phyloP scores from a whole-genome alignment of 1,140 invertebrate genomes.

The Procambarus clarkii region DNA sequence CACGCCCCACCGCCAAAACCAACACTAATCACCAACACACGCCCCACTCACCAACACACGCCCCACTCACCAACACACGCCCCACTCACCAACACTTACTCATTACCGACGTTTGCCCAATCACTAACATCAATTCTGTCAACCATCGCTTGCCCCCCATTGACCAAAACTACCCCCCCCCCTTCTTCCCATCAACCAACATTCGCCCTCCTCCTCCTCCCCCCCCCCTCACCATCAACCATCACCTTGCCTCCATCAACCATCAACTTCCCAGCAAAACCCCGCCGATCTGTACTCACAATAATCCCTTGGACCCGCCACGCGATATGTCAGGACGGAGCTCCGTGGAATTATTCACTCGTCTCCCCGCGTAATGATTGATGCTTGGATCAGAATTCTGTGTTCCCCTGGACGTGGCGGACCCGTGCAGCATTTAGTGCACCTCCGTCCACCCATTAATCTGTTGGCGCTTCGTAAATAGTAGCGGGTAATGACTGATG shows the following conservation, averaged over 20 bases:
- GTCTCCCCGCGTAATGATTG: constrained; percentile 40
- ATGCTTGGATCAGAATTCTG: constrained; percentile 25
- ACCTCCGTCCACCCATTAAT: constrained; percentile 16
- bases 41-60: too few species aligned
- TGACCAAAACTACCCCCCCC: too few species aligned
- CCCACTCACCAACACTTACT: too few species aligned
- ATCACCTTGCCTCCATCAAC: neutral
- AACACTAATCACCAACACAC: too few species aligned
- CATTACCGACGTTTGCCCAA: too few species aligned
- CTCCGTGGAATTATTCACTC: constrained; percentile 46
- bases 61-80: too few species aligned
- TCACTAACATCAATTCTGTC: too few species aligned
- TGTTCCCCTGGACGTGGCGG: constrained; percentile 14
- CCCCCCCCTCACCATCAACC: neutral
- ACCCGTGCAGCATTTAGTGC: constrained; percentile 14
- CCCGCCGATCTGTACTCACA: neutral
- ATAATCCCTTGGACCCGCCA: neutral
- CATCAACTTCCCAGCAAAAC: neutral
- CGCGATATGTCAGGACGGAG: constrained; percentile 14
- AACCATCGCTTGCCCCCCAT: too few species aligned
- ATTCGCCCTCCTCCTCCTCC: neutral
- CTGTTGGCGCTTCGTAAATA: constrained; percentile 32
- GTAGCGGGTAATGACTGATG: neutral
- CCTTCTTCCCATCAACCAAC: too few species aligned
- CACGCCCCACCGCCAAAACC: too few species aligned